Percentiles rank a stretch among this genome's conserved stretches.
Evolutionary conservation across 2,888 invertebrate genomes (phyloP).

Genomic region (Penaeus monodon): DNA sequence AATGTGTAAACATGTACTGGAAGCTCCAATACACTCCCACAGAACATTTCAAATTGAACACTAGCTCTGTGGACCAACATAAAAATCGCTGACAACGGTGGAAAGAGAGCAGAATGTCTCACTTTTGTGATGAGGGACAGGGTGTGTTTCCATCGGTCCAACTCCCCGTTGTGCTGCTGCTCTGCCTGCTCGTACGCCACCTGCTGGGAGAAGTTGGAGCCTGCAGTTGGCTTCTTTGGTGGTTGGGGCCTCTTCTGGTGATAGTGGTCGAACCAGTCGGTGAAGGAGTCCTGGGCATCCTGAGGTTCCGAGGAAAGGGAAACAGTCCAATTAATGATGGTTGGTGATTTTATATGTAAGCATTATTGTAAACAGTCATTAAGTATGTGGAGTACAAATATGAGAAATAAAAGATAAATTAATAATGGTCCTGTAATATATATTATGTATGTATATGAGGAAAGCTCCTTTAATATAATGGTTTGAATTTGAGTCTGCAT

Average conservation of each 20-base stretch:
- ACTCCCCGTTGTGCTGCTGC: conserved; percentile 83
- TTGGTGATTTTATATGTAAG: not conserved
- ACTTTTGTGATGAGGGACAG: conserved; percentile 81
- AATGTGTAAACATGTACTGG: too few relatives aligned
- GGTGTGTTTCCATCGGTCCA: conserved; percentile 76
- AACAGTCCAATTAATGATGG: not conserved
- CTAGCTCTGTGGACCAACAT: too few relatives aligned
- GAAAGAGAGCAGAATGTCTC: conserved; percentile 55
- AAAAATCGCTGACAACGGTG: too few relatives aligned
- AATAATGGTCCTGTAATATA: too few relatives aligned
- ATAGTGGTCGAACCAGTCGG: conserved; percentile 88
- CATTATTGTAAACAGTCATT: too few relatives aligned
- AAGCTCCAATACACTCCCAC: too few relatives aligned
- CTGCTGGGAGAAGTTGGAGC: conserved; percentile 83
- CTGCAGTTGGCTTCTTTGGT: conserved; percentile 67
- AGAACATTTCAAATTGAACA: too few relatives aligned
- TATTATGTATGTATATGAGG: too few relatives aligned
- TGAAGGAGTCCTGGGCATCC: conserved; percentile 88
- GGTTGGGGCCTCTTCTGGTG: conserved; percentile 81
- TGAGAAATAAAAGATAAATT: too few relatives aligned
- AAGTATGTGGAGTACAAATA: too few relatives aligned
- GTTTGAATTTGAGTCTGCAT: too few relatives aligned
- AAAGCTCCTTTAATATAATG: too few relatives aligned
- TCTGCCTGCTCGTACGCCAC: conserved; percentile 88
- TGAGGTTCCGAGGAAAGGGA: conserved; percentile 66